Evolutionary conservation across 2,797 vertebrate species (phyloP).

Genomic region (Manis javanica): DNA sequence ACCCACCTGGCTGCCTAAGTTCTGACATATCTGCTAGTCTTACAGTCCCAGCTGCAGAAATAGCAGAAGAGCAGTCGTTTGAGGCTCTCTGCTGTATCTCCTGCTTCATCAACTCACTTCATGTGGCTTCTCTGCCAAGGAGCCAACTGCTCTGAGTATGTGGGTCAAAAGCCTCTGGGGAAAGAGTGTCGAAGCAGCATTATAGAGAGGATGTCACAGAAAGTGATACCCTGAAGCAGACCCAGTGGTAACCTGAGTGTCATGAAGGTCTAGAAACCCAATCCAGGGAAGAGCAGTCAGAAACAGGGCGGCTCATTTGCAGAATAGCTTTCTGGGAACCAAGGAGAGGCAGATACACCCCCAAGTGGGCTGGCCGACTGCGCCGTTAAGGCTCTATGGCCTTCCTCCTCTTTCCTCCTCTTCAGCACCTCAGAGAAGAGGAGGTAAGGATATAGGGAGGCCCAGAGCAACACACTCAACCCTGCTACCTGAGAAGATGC

Average conservation of each 20-base stretch:
- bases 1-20: neutral
- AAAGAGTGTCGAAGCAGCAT: neutral
- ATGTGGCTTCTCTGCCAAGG: neutral
- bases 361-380: neutral
- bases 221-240: constrained; percentile 66
- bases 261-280: constrained; percentile 64
- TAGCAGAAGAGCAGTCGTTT: neutral
- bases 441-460: neutral
- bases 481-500: neutral
- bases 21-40: neutral
- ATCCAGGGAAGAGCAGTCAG: constrained; percentile 30
- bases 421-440: neutral
- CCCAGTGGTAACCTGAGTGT: constrained; percentile 69
- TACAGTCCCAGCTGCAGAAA: neutral
- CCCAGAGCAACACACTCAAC: neutral
- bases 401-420: neutral
- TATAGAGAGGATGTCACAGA: constrained; percentile 54
- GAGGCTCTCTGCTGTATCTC: neutral
- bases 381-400: neutral
- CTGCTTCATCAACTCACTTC: neutral
- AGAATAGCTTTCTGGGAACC: constrained; percentile 59
- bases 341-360: too few relatives aligned
- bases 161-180: constrained; percentile 63
- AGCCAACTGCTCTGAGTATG: constrained; percentile 38
- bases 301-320: neutral